A percentile compares a stretch with the other conserved stretches of the same genome.
Conservation (phyloP, 1,140 invertebrate species). For the Aphelenchoides fujianensis region DNA sequence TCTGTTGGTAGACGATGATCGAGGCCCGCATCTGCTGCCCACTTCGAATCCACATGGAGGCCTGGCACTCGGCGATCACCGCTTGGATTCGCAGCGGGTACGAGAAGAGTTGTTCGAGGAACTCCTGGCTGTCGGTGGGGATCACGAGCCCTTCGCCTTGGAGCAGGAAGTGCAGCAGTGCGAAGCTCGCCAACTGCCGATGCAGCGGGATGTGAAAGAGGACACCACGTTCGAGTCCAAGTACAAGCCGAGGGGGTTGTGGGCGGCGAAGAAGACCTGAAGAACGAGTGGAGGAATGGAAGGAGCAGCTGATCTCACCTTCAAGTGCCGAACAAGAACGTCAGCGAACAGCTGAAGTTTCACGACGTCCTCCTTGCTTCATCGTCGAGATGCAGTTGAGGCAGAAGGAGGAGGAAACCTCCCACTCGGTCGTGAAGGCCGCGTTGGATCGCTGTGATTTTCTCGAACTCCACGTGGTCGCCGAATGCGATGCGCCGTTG, state of each 20-base stretch:
- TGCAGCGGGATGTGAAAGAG: conserved; percentile 27
- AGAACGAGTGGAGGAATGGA: no score
- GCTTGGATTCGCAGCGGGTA: conserved; percentile 23
- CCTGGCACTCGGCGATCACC: conserved; percentile 18
- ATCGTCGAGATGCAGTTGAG: not conserved
- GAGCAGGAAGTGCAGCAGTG: not conserved
- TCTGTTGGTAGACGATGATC: conserved; percentile 18
- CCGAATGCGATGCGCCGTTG: conserved; percentile 15
- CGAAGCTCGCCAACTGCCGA: conserved; percentile 9
- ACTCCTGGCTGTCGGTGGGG: not conserved
- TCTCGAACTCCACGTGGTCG: conserved; percentile 18
- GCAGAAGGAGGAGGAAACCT: conserved; percentile 7
- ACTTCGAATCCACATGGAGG: conserved; percentile 24
- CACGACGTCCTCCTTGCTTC: not conserved
- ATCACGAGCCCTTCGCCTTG: not conserved
- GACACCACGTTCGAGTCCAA: not conserved
- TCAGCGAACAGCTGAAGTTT: not conserved
- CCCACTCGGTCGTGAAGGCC: conserved; percentile 10
- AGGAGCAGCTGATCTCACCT: no score
- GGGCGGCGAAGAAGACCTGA: conserved; percentile 2
- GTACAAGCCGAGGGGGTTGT: no score
- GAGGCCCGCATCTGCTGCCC: conserved; percentile 7
- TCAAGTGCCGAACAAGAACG: not conserved
- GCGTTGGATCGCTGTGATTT: not conserved
- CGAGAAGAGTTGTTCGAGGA: not conserved